phyloP scores from a whole-genome alignment of 2,113 vertebrate species.

The Scatophagus argus region DNA sequence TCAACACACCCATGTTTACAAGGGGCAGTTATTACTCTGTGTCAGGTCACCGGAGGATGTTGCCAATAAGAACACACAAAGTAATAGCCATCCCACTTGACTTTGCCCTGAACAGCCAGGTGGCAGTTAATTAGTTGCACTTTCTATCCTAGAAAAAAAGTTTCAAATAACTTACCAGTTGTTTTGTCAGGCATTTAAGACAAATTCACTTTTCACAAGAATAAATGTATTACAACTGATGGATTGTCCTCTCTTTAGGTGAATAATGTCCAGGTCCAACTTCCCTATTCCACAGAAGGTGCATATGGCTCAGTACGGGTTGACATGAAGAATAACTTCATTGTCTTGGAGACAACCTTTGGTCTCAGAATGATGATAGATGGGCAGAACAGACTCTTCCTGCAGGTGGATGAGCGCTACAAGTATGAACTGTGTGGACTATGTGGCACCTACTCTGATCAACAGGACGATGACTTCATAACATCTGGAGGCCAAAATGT shows the following conservation, averaged over 20 bases:
- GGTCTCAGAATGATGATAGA: slow-evolving; percentile 82
- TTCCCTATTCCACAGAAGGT: slow-evolving; percentile 64
- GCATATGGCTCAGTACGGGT: slow-evolving; percentile 67
- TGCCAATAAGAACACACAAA: slow-evolving; percentile 5
- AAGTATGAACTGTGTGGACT: slow-evolving; percentile 82
- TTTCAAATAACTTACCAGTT: no score
- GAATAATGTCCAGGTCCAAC: slow-evolving; percentile 43
- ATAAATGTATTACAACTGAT: neutral
- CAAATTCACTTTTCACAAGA: neutral
- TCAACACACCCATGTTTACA: slow-evolving; percentile 22
- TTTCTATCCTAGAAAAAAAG: neutral
- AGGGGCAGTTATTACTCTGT: slow-evolving; percentile 3
- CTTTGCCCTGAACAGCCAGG: slow-evolving; percentile 9
- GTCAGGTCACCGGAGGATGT: neutral
- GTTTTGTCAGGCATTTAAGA: neutral
- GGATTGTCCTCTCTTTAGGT: slow-evolving; percentile 60
- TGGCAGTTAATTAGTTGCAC: neutral
- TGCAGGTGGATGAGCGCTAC: slow-evolving; percentile 84
- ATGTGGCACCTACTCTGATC: slow-evolving; percentile 84
- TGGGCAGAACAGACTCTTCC: slow-evolving; percentile 79
- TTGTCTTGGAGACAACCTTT: slow-evolving; percentile 77
- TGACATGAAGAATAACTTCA: slow-evolving; percentile 51
- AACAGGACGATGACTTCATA: slow-evolving; percentile 82
- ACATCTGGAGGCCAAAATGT: slow-evolving; percentile 74
- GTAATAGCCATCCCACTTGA: neutral